phyloP scores from a whole-genome alignment of 2,888 invertebrate species.

The Lasioglossum vierecki region DNA sequence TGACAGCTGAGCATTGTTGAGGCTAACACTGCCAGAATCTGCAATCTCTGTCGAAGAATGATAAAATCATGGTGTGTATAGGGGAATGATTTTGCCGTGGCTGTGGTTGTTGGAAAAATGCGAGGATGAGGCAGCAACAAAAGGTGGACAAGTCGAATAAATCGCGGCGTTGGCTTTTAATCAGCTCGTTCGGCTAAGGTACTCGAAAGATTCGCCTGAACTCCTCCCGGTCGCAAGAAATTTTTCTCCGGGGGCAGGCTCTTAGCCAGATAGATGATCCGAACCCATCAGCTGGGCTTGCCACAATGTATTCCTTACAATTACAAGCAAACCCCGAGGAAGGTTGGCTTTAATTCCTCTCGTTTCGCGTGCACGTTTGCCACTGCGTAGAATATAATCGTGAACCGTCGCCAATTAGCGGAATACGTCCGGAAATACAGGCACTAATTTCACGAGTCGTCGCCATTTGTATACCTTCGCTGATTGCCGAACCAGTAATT shows the following conservation, averaged over 20 bases:
- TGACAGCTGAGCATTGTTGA: too few relatives aligned
- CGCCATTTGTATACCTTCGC: constrained; percentile 47
- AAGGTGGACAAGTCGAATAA: not conserved
- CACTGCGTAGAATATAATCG: constrained; percentile 15
- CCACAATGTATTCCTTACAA: constrained; percentile 17
- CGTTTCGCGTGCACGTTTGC: constrained; percentile 2
- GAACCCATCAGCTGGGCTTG: not conserved
- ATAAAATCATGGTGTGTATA: not conserved
- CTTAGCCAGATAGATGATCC: not conserved
- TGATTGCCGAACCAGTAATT: constrained; percentile 43
- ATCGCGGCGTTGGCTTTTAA: not conserved
- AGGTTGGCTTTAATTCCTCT: constrained; percentile 26
- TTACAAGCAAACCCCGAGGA: not conserved
- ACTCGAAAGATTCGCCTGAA: not conserved
- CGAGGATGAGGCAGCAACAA: not conserved
- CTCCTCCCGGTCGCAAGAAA: not conserved
- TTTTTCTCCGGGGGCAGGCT: not conserved
- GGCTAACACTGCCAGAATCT: too few relatives aligned
- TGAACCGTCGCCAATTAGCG: constrained; percentile 58
- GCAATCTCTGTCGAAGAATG: not conserved
- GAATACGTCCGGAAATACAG: constrained; percentile 51
- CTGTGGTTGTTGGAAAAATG: not conserved
- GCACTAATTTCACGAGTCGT: constrained; percentile 61
- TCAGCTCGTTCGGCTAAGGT: not conserved
- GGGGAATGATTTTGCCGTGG: not conserved